phyloP scores from a whole-genome alignment of 2,797 vertebrate genomes.

The Neosalanx taihuensis region DNA sequence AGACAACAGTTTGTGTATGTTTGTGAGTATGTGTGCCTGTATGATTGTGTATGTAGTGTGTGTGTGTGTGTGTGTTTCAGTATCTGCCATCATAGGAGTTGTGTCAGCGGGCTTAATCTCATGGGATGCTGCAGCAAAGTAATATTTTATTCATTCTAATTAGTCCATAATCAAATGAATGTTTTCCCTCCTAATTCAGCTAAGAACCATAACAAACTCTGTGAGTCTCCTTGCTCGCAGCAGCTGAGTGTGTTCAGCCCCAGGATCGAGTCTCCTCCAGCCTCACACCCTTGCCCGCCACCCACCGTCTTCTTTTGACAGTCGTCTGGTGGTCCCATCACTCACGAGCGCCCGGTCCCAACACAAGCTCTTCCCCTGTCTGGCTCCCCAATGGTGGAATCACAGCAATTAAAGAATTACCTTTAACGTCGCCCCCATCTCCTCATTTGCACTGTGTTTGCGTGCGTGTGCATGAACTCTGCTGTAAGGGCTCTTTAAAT shows the following conservation, averaged over 20 bases:
- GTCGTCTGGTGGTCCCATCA: too few relatives aligned
- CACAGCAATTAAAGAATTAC: not conserved
- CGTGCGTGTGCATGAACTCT: not conserved
- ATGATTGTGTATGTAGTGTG: not conserved
- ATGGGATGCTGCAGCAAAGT: slow-evolving; percentile 47
- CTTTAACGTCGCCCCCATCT: not conserved
- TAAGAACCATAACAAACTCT: slow-evolving; percentile 54
- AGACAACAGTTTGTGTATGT: not conserved
- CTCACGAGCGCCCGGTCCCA: too few relatives aligned
- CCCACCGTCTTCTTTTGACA: too few relatives aligned
- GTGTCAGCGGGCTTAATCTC: slow-evolving; percentile 59
- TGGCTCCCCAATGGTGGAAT: not conserved
- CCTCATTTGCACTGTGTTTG: not conserved
- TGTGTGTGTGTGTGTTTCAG: slow-evolving; percentile 5
- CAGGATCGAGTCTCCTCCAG: too few relatives aligned
- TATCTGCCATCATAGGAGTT: slow-evolving; percentile 27
- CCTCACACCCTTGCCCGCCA: too few relatives aligned
- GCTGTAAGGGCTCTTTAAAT: slow-evolving; percentile 5
- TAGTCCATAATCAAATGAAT: slow-evolving; percentile 67
- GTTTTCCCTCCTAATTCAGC: slow-evolving; percentile 61
- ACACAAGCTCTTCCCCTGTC: too few relatives aligned
- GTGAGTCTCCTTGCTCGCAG: slow-evolving; percentile 29
- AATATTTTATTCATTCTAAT: slow-evolving; percentile 74
- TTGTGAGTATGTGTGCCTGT: not conserved
- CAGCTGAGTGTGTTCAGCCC: slow-evolving; percentile 5